phyloP scores from a whole-genome alignment of 2,888 invertebrate species.

The Phalera bucephala region DNA sequence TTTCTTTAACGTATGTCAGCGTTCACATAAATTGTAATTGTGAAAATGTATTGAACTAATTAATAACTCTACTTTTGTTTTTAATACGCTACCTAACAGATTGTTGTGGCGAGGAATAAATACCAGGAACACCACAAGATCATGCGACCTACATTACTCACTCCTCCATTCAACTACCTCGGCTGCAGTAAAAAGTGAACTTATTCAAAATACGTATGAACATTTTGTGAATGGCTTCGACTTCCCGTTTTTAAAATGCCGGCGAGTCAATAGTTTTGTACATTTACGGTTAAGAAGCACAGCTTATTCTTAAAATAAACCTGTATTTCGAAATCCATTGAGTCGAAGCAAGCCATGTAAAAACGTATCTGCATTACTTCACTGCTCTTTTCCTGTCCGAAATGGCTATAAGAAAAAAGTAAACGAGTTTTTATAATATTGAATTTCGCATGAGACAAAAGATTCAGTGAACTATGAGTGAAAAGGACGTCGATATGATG shows the following conservation, averaged over 20 bases:
- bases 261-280: neutral
- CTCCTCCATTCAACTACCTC: too few species aligned
- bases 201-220: too few species aligned
- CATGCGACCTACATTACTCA: too few species aligned
- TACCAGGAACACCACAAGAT: too few species aligned
- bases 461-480: constrained; percentile 29
- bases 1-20: too few species aligned
- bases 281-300: neutral
- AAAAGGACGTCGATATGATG: constrained; percentile 37
- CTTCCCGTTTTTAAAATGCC: neutral
- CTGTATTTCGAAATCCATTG: constrained; percentile 2
- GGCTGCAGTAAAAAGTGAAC: constrained; percentile 35
- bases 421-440: constrained; percentile 9
- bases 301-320: neutral
- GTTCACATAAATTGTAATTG: too few species aligned
- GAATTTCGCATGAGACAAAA: constrained; percentile 36
- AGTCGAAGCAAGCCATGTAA: neutral
- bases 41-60: too few species aligned
- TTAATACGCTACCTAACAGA: too few species aligned
- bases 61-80: too few species aligned
- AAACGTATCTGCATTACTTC: neutral
- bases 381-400: neutral
- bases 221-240: neutral
- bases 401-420: neutral
- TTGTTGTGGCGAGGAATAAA: too few species aligned